Evolutionary conservation across 2,797 vertebrate species (phyloP).

Genomic region (Lithobates sylvaticus): DNA sequence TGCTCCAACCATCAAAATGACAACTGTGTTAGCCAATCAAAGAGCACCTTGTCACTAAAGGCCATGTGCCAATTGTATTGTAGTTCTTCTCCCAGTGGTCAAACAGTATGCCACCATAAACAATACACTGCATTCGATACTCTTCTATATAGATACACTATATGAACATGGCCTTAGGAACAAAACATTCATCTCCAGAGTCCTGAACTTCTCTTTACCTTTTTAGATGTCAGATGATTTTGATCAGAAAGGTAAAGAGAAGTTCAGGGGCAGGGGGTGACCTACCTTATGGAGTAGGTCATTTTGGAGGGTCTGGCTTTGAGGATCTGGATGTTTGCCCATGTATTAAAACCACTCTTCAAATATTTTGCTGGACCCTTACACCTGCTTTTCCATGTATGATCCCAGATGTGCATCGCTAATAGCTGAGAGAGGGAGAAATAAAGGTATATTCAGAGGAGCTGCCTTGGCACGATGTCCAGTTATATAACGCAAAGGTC

Average conservation of each 20-base stretch:
- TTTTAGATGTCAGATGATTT: neutral
- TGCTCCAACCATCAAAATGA: neutral
- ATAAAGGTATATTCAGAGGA: slow-evolving; percentile 12
- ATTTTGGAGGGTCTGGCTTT: slow-evolving; percentile 16
- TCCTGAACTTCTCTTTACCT: neutral
- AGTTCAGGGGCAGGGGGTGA: neutral
- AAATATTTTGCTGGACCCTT: slow-evolving; percentile 38
- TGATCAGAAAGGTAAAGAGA: slow-evolving; percentile 1
- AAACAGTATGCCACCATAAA: too few relatives aligned
- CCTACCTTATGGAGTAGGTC: neutral
- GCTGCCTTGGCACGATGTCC: neutral
- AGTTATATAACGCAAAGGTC: neutral
- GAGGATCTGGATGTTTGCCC: slow-evolving; percentile 57
- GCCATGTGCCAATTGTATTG: too few relatives aligned
- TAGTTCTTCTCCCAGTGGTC: too few relatives aligned
- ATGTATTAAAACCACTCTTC: slow-evolving; percentile 49
- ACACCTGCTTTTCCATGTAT: slow-evolving; percentile 46
- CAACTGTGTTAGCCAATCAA: neutral
- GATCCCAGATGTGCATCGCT: slow-evolving; percentile 41
- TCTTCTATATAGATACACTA: too few relatives aligned
- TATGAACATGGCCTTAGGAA: neutral
- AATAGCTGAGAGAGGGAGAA: slow-evolving; percentile 26
- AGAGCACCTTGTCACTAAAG: neutral
- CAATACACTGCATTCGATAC: too few relatives aligned
- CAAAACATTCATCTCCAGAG: neutral